phyloP scores from a whole-genome alignment of 2,888 invertebrate species.

The Calliopum simillimum region DNA sequence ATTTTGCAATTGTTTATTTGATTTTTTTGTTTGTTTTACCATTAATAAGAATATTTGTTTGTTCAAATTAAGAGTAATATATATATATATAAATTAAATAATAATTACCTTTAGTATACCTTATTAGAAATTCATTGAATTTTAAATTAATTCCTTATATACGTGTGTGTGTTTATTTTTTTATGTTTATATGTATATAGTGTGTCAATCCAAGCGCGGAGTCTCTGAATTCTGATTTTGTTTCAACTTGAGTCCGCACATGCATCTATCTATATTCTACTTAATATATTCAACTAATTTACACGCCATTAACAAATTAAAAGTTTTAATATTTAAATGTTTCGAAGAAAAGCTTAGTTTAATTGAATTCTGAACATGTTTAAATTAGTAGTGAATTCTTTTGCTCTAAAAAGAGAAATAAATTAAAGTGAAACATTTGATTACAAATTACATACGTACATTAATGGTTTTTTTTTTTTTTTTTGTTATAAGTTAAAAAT shows the following conservation, averaged over 20 bases:
- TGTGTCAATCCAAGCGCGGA: conserved; percentile 23
- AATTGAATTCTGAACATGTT: conserved; percentile 31
- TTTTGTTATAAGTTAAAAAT: background rate
- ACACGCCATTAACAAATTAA: conserved; percentile 52
- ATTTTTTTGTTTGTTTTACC: conserved; percentile 43
- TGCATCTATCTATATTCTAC: conserved; percentile 45
- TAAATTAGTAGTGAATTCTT: conserved; percentile 5
- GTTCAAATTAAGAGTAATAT: conserved; percentile 44
- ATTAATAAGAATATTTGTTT: conserved; percentile 45
- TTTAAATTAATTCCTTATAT: conserved; percentile 46
- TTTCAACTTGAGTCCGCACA: conserved; percentile 30
- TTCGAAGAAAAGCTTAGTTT: conserved; percentile 23
- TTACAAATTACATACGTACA: conserved; percentile 22
- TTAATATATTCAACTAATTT: conserved; percentile 60
- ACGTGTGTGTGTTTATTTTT: conserved; percentile 39
- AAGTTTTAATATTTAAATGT: conserved; percentile 38
- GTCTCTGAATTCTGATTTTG: conserved; percentile 25
- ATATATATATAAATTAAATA: conserved; percentile 46
- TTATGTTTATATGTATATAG: conserved; percentile 34
- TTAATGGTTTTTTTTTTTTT: conserved; percentile 13
- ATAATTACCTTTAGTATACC: conserved; percentile 48
- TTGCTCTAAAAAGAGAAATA: conserved; percentile 22
- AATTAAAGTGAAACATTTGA: conserved; percentile 33
- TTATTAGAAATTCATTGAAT: conserved; percentile 40
- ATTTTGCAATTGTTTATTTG: conserved; percentile 35